These are phyloP conservation scores for Galbula dea DNA, from an alignment of 2,113 vertebrate genomes.

Conservation along the genomic window DNA sequence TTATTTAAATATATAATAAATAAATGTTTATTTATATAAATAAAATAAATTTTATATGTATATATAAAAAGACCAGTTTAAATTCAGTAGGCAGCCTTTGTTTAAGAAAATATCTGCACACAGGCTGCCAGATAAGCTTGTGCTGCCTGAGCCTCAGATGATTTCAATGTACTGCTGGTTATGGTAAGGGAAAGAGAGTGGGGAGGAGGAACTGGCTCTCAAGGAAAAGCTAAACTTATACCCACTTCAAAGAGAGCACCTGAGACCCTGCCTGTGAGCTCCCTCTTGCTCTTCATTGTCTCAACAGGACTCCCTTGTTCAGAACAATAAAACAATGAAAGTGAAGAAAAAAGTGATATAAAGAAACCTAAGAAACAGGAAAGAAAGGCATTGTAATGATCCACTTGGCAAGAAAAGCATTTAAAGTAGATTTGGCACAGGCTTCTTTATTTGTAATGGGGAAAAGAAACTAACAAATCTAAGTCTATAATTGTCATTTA, in stretches of 20 bases:
- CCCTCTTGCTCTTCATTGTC: not conserved
- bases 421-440: not conserved
- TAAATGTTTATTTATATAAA: too few species aligned
- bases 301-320: not conserved
- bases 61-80: not conserved
- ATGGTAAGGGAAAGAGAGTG: not conserved
- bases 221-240: not conserved
- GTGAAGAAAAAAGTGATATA: not conserved
- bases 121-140: not conserved
- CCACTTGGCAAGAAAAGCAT: not conserved
- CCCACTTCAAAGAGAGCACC: not conserved
- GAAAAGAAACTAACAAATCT: not conserved
- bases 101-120: not conserved
- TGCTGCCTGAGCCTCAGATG: not conserved
- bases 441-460: not conserved
- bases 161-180: not conserved
- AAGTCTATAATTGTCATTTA: not conserved
- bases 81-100: not conserved
- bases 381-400: not conserved
- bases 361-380: not conserved
- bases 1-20: too few species aligned
- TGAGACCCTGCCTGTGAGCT: not conserved
- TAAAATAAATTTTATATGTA: too few species aligned
- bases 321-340: not conserved
- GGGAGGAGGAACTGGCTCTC: not conserved